A percentile compares a stretch with the other conserved stretches of the same genome.
phyloP scores from a whole-genome alignment of 2,113 vertebrate genomes.

The Cottus gobio region DNA sequence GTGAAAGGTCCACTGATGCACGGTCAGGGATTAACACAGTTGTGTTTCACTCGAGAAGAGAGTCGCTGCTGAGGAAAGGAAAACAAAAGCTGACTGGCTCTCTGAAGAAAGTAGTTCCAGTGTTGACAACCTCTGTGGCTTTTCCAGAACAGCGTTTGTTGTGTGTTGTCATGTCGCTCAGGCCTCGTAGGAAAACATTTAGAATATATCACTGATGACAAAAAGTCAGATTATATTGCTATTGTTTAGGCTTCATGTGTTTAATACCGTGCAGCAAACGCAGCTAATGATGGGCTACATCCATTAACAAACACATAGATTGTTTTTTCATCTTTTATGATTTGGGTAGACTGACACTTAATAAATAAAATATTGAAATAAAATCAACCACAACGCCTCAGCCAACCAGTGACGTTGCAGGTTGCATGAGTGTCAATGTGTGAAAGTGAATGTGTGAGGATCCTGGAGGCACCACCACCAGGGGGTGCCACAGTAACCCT shows the following conservation, averaged over 20 bases:
- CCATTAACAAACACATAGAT: background rate
- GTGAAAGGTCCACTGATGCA: background rate
- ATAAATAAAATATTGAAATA: background rate
- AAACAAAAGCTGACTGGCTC: background rate
- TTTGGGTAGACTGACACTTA: background rate
- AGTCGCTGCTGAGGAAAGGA: background rate
- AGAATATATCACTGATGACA: background rate
- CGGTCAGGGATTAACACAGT: constrained; percentile 18
- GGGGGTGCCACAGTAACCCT: no score
- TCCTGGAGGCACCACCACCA: no score
- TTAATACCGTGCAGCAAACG: background rate
- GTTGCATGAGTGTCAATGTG: background rate
- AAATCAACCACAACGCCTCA: background rate
- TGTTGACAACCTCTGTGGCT: background rate
- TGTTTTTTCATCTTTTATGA: background rate
- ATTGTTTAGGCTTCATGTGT: background rate
- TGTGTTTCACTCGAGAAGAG: background rate
- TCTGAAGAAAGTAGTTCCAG: background rate
- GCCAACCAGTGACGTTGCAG: background rate
- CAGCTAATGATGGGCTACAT: background rate
- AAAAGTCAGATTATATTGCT: background rate
- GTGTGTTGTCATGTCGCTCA: background rate
- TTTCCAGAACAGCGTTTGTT: background rate
- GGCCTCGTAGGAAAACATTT: background rate
- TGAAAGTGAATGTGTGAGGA: no score